phyloP scores from a whole-genome alignment of 2,888 invertebrate genomes.

The Prionchulus punctatus region DNA sequence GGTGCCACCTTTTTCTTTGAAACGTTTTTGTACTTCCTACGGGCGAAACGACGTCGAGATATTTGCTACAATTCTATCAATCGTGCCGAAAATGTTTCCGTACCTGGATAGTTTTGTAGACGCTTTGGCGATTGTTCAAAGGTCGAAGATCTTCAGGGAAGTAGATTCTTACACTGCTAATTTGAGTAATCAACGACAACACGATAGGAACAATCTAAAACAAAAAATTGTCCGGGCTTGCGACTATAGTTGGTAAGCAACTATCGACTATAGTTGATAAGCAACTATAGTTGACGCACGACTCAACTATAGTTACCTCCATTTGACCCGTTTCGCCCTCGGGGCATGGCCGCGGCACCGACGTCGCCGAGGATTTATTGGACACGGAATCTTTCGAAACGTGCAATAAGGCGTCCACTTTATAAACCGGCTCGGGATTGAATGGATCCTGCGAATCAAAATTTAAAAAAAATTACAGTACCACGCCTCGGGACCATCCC shows the following conservation, averaged over 20 bases:
- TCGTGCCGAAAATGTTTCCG: neutral
- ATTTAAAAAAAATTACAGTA: conserved; percentile 23
- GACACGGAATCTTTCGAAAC: conserved; percentile 49
- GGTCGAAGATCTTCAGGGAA: conserved; percentile 76
- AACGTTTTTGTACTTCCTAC: conserved; percentile 1
- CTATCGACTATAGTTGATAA: conserved; percentile 7
- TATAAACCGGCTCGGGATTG: conserved; percentile 44
- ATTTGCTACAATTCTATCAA: neutral
- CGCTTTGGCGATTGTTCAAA: conserved; percentile 63
- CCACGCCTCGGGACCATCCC: too few relatives aligned
- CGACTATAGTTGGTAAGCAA: too few relatives aligned
- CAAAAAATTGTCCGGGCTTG: too few relatives aligned
- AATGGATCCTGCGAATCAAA: conserved; percentile 5
- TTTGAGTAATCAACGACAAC: conserved; percentile 60
- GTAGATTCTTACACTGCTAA: conserved; percentile 74
- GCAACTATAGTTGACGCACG: too few relatives aligned
- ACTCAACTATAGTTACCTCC: conserved; percentile 42
- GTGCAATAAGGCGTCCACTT: conserved; percentile 66
- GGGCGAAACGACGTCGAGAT: neutral
- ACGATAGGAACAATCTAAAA: conserved; percentile 53
- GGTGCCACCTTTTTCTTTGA: conserved; percentile 35
- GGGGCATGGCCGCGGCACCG: conserved; percentile 22
- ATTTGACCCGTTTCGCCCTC: conserved; percentile 56
- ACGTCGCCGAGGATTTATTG: conserved; percentile 35
- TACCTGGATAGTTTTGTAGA: conserved; percentile 58